Evolutionary conservation across 2,113 vertebrate species (phyloP).

Genomic region (Rafetus swinhoei): DNA sequence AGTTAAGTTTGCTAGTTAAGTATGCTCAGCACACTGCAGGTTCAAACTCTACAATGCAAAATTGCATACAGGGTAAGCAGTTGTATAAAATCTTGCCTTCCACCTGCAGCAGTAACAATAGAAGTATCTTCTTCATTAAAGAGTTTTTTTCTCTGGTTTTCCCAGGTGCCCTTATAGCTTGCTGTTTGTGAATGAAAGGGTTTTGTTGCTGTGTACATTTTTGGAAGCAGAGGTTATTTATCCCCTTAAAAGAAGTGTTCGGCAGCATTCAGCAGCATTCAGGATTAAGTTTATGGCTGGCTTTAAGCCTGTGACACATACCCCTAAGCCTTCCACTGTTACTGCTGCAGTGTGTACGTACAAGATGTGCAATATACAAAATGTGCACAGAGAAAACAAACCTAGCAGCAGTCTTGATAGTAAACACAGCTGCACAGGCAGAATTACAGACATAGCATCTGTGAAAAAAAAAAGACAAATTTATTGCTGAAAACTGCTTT

Average conservation of each 20-base stretch:
- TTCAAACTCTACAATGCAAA: neutral
- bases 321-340: neutral
- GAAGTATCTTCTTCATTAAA: neutral
- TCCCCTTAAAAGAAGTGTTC: neutral
- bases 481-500: neutral
- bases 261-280: no score
- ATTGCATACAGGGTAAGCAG: neutral
- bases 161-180: neutral
- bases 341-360: fast-evolving
- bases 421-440: neutral
- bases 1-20: neutral
- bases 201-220: neutral
- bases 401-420: neutral
- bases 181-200: neutral
- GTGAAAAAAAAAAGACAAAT: neutral
- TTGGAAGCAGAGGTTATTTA: neutral
- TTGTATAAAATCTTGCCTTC: fast-evolving
- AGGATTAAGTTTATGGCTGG: neutral
- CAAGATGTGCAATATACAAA: fast-evolving
- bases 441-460: neutral
- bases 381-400: neutral
- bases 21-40: fast-evolving
- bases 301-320: neutral
- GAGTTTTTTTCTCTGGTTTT: neutral
- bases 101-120: neutral